phyloP scores from a whole-genome alignment of 1,140 invertebrate species.

The Brachionus koreanus region DNA sequence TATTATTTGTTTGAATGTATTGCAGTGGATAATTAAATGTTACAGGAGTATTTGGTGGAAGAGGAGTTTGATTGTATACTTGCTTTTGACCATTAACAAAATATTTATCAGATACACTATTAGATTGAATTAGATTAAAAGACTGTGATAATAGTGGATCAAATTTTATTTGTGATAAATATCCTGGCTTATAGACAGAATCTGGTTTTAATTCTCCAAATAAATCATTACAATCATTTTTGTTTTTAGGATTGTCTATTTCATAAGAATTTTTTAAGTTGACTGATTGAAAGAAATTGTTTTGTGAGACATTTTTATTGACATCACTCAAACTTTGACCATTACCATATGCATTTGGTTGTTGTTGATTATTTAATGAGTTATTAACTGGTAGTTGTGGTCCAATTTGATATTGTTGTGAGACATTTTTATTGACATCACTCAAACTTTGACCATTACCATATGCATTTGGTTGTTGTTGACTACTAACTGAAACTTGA shows the following conservation, averaged over 20 bases:
- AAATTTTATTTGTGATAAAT: constrained; percentile 3
- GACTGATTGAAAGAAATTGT: not conserved
- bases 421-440: not conserved
- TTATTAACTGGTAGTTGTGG: not conserved
- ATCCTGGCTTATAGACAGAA: constrained; percentile 20
- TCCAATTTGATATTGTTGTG: not conserved
- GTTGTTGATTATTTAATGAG: not conserved
- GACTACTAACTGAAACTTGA: not conserved
- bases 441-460: not conserved
- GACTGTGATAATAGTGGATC: not conserved
- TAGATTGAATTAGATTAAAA: not conserved
- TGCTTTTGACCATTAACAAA: not conserved
- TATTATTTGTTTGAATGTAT: not conserved
- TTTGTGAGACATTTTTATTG: not conserved
- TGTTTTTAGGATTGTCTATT: not conserved
- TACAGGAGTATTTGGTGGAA: not conserved
- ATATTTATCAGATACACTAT: not conserved
- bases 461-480: not conserved
- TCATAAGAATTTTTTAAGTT: not conserved
- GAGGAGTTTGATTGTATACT: not conserved
- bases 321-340: not conserved
- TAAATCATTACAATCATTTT: not conserved
- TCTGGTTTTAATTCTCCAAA: constrained; percentile 11
- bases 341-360: not conserved
- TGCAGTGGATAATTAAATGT: too few relatives aligned